These are phyloP conservation scores for Geodia barretti DNA, from an alignment of 37 sponge, comb jelly and placozoan species.

Conservation along the genomic window DNA sequence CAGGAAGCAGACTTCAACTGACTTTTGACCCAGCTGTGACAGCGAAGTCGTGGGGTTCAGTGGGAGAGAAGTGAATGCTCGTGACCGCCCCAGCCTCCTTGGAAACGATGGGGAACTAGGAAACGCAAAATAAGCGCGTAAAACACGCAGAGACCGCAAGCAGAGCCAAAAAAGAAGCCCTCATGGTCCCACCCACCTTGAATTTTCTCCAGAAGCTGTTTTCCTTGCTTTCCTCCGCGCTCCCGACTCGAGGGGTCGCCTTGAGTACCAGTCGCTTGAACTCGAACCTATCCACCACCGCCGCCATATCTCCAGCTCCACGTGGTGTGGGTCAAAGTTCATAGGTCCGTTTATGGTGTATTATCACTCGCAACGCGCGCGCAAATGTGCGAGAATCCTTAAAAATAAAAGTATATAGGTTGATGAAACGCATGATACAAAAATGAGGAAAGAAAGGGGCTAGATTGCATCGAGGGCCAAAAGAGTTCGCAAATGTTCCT, in stretches of 20 bases:
- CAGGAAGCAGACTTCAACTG: not conserved
- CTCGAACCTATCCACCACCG: constrained; percentile 5
- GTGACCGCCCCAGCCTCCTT: constrained; percentile 78
- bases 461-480: not conserved
- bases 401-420: not conserved
- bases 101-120: constrained; percentile 71
- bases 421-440: too few species aligned
- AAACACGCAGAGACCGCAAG: too few species aligned
- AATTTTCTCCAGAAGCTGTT: constrained; percentile 75
- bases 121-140: not conserved
- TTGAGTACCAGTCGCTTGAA: constrained; percentile 74
- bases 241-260: constrained; percentile 36
- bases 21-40: constrained; percentile 88
- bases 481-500: not conserved
- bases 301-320: not conserved
- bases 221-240: constrained; percentile 42
- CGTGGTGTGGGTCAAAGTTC: too few species aligned
- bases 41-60: constrained; percentile 81
- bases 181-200: constrained; percentile 37
- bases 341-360: too few species aligned
- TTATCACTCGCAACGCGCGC: too few species aligned
- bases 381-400: not conserved
- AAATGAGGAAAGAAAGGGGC: not conserved
- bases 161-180: not conserved
- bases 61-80: constrained; percentile 73